phyloP scores from a whole-genome alignment of 2,888 invertebrate genomes.

The Ophonus ardosiacus region DNA sequence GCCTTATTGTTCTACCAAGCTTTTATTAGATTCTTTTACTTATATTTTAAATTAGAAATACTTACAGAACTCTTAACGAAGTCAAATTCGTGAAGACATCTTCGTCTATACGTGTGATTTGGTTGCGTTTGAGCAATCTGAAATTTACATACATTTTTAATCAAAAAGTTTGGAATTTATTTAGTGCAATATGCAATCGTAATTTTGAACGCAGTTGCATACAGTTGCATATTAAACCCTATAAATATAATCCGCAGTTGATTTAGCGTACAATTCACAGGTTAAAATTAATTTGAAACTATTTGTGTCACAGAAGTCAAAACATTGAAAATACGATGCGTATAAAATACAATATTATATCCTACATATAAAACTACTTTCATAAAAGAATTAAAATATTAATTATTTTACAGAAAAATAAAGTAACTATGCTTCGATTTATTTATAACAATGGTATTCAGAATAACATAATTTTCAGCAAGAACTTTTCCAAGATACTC shows the following conservation, averaged over 20 bases:
- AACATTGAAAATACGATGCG: constrained; percentile 18
- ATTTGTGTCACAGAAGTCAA: constrained; percentile 34
- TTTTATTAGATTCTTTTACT: constrained; percentile 53
- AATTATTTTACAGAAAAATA: neutral
- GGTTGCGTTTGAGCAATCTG: constrained; percentile 93
- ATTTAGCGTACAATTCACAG: constrained; percentile 46
- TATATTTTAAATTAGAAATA: constrained; percentile 72
- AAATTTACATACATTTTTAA: constrained; percentile 65
- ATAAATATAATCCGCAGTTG: constrained; percentile 48
- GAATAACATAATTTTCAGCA: no score
- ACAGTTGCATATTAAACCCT: constrained; percentile 47
- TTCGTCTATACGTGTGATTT: constrained; percentile 86
- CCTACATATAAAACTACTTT: neutral
- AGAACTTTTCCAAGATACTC: no score
- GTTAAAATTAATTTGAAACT: constrained; percentile 58
- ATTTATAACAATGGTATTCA: no score
- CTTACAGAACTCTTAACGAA: constrained; percentile 91
- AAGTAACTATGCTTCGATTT: no score
- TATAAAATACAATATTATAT: neutral
- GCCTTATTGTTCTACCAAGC: constrained; percentile 35
- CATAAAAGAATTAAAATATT: neutral
- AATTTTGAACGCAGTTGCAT: neutral
- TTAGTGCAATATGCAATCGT: neutral
- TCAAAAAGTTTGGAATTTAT: constrained; percentile 6
- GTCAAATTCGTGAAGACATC: constrained; percentile 89